Evolutionary conservation across 2,888 invertebrate genomes (phyloP).

Genomic region (Trachelus iudaicus): DNA sequence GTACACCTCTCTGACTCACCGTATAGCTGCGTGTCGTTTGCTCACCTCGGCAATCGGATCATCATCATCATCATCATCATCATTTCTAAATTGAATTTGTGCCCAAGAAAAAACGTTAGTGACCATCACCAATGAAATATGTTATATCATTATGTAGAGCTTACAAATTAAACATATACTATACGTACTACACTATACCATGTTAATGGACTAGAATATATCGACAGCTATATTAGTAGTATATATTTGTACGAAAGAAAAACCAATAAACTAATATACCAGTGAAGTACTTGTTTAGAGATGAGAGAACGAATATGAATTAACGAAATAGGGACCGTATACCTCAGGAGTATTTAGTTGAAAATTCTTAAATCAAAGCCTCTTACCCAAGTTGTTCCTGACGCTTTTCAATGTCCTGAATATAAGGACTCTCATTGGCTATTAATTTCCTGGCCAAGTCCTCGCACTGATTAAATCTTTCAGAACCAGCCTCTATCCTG

Average conservation of each 20-base stretch:
- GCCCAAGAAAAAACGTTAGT: slow-evolving; percentile 28
- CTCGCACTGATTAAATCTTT: slow-evolving; percentile 91
- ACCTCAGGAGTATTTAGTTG: not conserved
- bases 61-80: slow-evolving; percentile 64
- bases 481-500: slow-evolving; percentile 88
- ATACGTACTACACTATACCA: not conserved
- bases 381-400: slow-evolving; percentile 88
- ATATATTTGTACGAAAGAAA: slow-evolving; percentile 16
- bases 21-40: slow-evolving; percentile 66
- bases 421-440: slow-evolving; percentile 86
- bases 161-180: not conserved
- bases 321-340: not conserved
- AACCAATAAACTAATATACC: slow-evolving; percentile 1
- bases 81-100: slow-evolving; percentile 50
- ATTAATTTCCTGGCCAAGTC: slow-evolving; percentile 89
- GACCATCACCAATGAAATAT: not conserved
- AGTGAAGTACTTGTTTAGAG: not conserved
- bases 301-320: not conserved
- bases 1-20: slow-evolving; percentile 61
- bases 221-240: not conserved
- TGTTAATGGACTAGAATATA: not conserved
- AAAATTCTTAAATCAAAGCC: not conserved
- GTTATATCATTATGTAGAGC: not conserved
- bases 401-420: slow-evolving; percentile 84
- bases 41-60: slow-evolving; percentile 69